phyloP scores from a whole-genome alignment of 2,888 invertebrate species.

The Trichacis sp. region DNA sequence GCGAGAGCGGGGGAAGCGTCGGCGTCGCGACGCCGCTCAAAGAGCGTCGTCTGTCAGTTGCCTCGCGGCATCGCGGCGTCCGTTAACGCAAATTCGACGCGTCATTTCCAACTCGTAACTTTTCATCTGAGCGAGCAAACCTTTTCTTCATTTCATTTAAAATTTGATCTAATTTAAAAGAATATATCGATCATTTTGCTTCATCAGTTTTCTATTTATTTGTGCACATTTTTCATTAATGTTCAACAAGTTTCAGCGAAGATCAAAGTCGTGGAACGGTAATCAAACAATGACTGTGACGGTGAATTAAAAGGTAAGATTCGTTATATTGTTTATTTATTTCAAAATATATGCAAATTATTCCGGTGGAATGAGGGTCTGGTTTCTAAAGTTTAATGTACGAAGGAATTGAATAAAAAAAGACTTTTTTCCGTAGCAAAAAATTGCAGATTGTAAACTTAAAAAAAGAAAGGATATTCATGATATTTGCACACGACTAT shows the following conservation, averaged over 20 bases:
- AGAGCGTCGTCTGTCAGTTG: conserved; percentile 45
- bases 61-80: conserved; percentile 55
- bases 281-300: no score
- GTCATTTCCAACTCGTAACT: neutral
- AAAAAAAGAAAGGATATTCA: no score
- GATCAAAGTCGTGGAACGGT: neutral
- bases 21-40: conserved; percentile 32
- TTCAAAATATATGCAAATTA: no score
- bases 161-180: neutral
- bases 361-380: no score
- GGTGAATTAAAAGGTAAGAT: neutral
- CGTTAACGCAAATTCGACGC: neutral
- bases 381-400: no score
- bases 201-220: no score
- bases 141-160: neutral
- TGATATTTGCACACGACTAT: no score
- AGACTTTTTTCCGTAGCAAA: no score
- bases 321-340: no score
- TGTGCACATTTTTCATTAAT: neutral
- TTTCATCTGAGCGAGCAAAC: neutral
- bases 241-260: neutral
- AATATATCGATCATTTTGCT: no score
- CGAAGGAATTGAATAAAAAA: no score
- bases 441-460: no score
- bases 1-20: conserved; percentile 19